phyloP scores from a whole-genome alignment of 2,113 vertebrate species.

The Syngnathus scovelli region DNA sequence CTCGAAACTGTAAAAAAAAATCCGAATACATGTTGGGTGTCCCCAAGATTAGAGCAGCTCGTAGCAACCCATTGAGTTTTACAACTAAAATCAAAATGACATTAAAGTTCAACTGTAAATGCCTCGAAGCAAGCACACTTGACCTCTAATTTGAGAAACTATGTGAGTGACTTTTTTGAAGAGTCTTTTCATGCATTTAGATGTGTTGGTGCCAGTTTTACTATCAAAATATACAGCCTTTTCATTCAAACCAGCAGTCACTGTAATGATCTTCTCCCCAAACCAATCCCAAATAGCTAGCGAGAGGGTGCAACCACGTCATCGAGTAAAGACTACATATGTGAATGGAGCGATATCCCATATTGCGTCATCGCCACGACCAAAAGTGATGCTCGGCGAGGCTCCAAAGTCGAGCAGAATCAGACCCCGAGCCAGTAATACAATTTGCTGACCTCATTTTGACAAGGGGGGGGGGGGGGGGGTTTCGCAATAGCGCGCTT shows the following conservation, averaged over 20 bases:
- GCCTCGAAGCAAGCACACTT: background rate
- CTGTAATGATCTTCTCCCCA: background rate
- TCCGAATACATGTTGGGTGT: too few relatives aligned
- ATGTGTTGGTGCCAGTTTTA: too few relatives aligned
- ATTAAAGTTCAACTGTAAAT: too few relatives aligned
- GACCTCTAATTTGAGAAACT: background rate
- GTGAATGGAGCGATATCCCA: background rate
- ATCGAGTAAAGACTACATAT: background rate
- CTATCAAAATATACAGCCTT: too few relatives aligned
- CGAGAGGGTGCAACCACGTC: background rate
- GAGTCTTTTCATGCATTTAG: background rate
- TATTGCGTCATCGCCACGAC: background rate
- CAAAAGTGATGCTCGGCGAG: background rate
- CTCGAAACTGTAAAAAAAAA: too few relatives aligned
- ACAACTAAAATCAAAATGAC: too few relatives aligned
- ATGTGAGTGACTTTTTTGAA: too few relatives aligned
- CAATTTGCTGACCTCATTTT: slow-evolving; percentile 66
- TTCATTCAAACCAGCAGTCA: background rate
- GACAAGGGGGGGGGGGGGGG: slow-evolving; percentile 41
- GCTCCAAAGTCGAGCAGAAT: slow-evolving; percentile 20
- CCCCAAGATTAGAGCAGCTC: too few relatives aligned
- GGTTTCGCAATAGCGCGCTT: slow-evolving; percentile 61
- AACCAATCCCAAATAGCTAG: background rate
- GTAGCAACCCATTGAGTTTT: too few relatives aligned
- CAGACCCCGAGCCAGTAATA: slow-evolving; percentile 33